Conservation (phyloP, 1,140 invertebrate genomes). For the Portunus trituberculatus region DNA sequence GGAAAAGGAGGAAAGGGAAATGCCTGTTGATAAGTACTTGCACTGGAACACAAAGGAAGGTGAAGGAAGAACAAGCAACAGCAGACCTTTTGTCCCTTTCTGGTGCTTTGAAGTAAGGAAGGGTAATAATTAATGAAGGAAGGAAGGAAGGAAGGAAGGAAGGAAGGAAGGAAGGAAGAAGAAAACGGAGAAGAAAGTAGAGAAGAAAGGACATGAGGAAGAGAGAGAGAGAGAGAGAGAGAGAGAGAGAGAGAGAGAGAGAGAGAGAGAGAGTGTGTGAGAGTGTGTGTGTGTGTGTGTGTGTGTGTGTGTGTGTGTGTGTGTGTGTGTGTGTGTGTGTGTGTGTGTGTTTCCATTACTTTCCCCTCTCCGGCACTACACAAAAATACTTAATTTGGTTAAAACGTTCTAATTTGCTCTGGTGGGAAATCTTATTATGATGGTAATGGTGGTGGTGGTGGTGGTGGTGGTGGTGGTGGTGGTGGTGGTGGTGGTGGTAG, state of each 20-base stretch:
- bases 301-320: too few species aligned
- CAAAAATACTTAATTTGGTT: conserved; percentile 4
- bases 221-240: too few species aligned
- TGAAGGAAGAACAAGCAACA: too few species aligned
- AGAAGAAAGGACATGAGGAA: background rate
- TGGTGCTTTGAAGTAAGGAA: too few species aligned
- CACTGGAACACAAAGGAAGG: too few species aligned
- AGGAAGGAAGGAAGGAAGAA: background rate
- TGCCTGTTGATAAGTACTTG: too few species aligned
- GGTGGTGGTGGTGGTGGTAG: background rate
- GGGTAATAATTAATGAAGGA: background rate
- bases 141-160: background rate
- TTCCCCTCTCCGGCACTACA: background rate
- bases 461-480: background rate
- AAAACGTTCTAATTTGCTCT: background rate
- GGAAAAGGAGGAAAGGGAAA: background rate
- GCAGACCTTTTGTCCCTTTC: too few species aligned
- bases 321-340: too few species aligned
- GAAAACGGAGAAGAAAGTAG: background rate
- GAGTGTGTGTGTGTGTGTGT: background rate
- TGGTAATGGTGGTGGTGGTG: background rate
- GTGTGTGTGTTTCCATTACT: too few species aligned
- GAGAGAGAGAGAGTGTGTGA: conserved; percentile 25
- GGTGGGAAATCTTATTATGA: background rate
- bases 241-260: background rate